A percentile compares a stretch with the other conserved stretches of the same genome.
Conservation (phyloP, 2,888 invertebrate genomes). For the Papilio protenor region DNA sequence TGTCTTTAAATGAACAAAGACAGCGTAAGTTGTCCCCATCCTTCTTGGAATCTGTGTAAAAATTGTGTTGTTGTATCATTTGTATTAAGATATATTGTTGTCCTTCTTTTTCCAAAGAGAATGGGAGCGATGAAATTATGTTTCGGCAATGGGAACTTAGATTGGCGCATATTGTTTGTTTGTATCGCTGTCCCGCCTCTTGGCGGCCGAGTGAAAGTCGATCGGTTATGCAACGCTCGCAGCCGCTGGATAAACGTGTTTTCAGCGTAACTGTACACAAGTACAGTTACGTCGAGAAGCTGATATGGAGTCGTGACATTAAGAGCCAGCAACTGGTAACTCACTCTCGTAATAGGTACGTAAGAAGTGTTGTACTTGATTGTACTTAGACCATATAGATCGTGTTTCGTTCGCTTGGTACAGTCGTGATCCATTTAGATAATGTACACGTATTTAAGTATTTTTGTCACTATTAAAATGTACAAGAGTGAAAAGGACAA, state of each 20-base stretch:
- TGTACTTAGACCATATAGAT: not conserved
- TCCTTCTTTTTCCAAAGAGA: not conserved
- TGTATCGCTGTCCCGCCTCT: constrained; percentile 1
- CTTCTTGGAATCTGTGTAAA: constrained; percentile 7
- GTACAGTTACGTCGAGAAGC: constrained; percentile 16
- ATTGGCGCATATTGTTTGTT: constrained; percentile 9
- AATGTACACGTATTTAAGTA: not conserved
- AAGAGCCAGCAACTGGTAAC: not conserved
- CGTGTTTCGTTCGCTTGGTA: not conserved
- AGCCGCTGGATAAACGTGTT: constrained; percentile 29
- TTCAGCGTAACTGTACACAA: constrained; percentile 16
- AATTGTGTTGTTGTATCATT: not conserved
- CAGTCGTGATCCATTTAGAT: not conserved
- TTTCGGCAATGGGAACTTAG: not conserved
- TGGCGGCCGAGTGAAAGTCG: constrained; percentile 36
- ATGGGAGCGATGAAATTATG: not conserved
- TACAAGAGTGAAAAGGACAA: not conserved
- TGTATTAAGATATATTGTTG: not conserved
- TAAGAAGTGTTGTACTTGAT: not conserved
- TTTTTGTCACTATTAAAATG: not conserved
- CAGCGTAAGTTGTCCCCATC: not conserved
- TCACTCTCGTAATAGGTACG: not conserved
- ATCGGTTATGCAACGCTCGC: constrained; percentile 30
- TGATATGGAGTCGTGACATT: not conserved
- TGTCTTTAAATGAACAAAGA: not conserved